Conservation (phyloP, 2,113 vertebrate genomes). For the Rhodinocichla rosea region DNA sequence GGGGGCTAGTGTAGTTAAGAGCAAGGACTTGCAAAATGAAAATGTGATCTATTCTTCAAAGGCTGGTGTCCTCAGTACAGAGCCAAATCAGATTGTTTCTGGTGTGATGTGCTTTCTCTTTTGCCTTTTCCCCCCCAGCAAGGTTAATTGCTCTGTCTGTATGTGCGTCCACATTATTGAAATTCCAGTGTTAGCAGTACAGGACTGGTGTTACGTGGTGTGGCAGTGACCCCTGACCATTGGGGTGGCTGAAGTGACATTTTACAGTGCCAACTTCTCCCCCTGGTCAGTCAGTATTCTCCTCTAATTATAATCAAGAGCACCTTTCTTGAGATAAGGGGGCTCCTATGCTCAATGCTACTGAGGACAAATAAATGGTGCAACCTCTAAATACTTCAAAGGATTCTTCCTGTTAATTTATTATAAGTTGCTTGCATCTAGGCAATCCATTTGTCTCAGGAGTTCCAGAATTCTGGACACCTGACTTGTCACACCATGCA, state of each 20-base stretch:
- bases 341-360: background rate
- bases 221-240: background rate
- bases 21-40: background rate
- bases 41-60: background rate
- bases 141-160: background rate
- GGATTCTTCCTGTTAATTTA: background rate
- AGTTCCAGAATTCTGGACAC: background rate
- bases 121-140: background rate
- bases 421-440: background rate
- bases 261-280: background rate
- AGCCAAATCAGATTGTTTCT: constrained; percentile 8
- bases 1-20: background rate
- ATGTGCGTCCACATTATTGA: background rate
- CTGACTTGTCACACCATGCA: background rate
- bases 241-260: background rate
- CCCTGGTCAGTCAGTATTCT: background rate
- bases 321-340: background rate
- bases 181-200: background rate
- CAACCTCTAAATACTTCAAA: background rate
- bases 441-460: background rate
- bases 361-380: background rate
- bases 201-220: background rate
- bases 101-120: background rate
- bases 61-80: background rate
- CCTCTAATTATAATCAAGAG: background rate